phyloP scores from a whole-genome alignment of 1,140 invertebrate genomes.

The Leucophenga varia region DNA sequence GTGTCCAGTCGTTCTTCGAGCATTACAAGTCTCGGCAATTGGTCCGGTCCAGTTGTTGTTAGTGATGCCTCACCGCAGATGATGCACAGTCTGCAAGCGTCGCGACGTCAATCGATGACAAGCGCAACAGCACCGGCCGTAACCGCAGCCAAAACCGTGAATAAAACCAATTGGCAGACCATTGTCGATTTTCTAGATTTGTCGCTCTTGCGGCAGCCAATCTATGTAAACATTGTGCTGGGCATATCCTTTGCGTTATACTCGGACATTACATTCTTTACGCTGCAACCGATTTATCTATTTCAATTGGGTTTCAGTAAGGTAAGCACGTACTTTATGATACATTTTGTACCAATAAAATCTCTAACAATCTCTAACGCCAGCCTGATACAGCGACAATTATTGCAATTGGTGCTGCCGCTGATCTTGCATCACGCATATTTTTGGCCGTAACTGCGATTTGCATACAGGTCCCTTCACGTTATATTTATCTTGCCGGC shows the following conservation, averaged over 20 bases:
- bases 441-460: constrained; percentile 58
- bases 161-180: constrained; percentile 35
- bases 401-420: constrained; percentile 60
- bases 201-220: constrained; percentile 61
- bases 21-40: constrained; percentile 54
- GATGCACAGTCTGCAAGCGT: constrained; percentile 36
- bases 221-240: constrained; percentile 64
- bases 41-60: constrained; percentile 50
- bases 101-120: constrained; percentile 19
- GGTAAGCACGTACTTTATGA: constrained; percentile 49
- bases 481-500: constrained; percentile 60
- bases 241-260: constrained; percentile 61
- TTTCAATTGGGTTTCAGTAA: constrained; percentile 58
- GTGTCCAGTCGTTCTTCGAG: constrained; percentile 44
- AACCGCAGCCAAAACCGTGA: background rate
- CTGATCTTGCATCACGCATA: constrained; percentile 60
- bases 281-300: constrained; percentile 60
- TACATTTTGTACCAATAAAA: too few species aligned
- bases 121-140: background rate
- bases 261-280: constrained; percentile 66
- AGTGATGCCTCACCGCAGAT: constrained; percentile 47
- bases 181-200: constrained; percentile 62
- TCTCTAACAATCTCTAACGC: background rate
- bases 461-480: constrained; percentile 57
- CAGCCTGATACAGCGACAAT: constrained; percentile 59